phyloP scores from a whole-genome alignment of 1,140 invertebrate genomes.

The Metopolophium dirhodum region DNA sequence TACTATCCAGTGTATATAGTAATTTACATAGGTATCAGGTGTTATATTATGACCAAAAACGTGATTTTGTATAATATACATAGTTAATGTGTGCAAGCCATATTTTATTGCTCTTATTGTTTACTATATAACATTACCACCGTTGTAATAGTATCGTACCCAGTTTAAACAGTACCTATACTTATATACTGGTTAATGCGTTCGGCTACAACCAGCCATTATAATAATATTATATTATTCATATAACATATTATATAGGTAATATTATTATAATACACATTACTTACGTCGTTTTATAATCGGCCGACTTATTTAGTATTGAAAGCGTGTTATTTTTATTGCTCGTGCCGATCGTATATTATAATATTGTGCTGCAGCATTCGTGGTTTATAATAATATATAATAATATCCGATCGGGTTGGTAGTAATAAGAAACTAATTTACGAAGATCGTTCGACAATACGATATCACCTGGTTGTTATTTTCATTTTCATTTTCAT shows the following conservation, averaged over 20 bases:
- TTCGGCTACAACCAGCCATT: not conserved
- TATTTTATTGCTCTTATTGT: not conserved
- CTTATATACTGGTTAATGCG: not conserved
- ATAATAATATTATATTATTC: not conserved
- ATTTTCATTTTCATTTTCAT: not conserved
- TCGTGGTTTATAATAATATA: not conserved
- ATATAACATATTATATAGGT: not conserved
- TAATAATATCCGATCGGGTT: not conserved
- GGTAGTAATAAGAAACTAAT: not conserved
- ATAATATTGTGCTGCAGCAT: not conserved
- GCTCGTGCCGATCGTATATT: not conserved
- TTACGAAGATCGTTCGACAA: slow-evolving; percentile 1
- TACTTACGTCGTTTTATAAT: not conserved
- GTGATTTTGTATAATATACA: not conserved
- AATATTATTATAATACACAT: not conserved
- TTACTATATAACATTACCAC: not conserved
- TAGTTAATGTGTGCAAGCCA: not conserved
- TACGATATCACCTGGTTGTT: not conserved
- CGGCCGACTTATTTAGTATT: not conserved
- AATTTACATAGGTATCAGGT: not conserved
- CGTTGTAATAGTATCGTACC: not conserved
- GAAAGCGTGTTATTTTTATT: slow-evolving; percentile 10
- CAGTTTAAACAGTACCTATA: not conserved
- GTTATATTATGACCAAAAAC: not conserved
- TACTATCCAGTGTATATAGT: not conserved